Evolutionary conservation across 1,140 invertebrate species (phyloP).

Genomic region (Drosophila sproati): DNA sequence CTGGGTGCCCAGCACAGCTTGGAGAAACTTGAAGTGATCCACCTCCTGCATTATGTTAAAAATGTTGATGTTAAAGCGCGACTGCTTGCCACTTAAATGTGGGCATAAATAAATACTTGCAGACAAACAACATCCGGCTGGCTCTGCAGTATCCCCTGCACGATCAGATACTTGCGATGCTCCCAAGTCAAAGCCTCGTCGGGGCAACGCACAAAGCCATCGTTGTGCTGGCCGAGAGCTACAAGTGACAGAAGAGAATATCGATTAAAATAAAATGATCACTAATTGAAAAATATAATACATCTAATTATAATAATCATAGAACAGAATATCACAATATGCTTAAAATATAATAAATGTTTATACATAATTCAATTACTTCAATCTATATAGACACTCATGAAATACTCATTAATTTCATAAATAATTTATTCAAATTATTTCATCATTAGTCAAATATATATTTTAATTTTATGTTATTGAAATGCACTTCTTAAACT

Average conservation of each 20-base stretch:
- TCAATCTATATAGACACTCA: too few species aligned
- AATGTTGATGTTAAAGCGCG: slow-evolving; percentile 51
- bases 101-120: slow-evolving; percentile 85
- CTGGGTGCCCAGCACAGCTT: slow-evolving; percentile 87
- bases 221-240: slow-evolving; percentile 90
- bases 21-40: slow-evolving; percentile 90
- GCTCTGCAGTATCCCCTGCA: slow-evolving; percentile 90
- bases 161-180: slow-evolving; percentile 88
- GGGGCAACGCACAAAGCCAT: slow-evolving; percentile 91
- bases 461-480: too few species aligned
- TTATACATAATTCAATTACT: neutral
- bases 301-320: neutral
- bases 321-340: neutral
- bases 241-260: slow-evolving; percentile 17
- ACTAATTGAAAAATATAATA: neutral
- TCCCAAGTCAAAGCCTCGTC: slow-evolving; percentile 90
- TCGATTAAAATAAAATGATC: neutral
- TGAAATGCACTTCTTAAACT: too few species aligned
- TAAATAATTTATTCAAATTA: too few species aligned
- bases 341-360: neutral
- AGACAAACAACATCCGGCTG: slow-evolving; percentile 91
- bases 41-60: slow-evolving; percentile 87
- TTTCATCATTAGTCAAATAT: too few species aligned
- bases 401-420: too few species aligned
- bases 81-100: slow-evolving; percentile 23